phyloP scores from a whole-genome alignment of 1,140 invertebrate genomes.

The Harpegnathos saltator region DNA sequence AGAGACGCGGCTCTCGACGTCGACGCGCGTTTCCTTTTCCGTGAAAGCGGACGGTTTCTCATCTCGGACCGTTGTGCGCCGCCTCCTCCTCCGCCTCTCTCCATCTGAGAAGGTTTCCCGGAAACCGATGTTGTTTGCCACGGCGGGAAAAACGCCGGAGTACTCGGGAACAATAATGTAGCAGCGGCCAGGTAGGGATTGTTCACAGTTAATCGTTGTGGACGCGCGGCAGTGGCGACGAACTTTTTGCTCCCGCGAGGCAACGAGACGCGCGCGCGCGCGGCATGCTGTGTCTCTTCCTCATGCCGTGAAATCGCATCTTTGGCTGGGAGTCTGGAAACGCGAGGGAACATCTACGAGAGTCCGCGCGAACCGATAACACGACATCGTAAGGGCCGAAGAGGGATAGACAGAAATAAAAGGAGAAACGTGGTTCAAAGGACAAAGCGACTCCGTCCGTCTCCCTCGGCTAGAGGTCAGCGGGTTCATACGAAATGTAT shows the following conservation, averaged over 20 bases:
- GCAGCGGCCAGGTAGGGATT: constrained; percentile 35
- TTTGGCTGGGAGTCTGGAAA: not conserved
- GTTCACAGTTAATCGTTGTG: constrained; percentile 47
- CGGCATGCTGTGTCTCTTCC: not conserved
- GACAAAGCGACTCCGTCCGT: not conserved
- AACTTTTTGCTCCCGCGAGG: constrained; percentile 3
- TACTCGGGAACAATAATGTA: constrained; percentile 51
- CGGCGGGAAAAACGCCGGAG: constrained; percentile 29
- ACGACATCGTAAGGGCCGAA: no score
- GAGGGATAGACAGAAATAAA: no score
- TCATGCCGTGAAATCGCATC: not conserved
- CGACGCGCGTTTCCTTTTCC: constrained; percentile 46
- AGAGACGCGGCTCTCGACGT: constrained; percentile 8
- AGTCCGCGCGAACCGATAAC: no score
- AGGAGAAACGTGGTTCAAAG: not conserved
- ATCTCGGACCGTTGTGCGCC: constrained; percentile 13
- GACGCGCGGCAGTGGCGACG: constrained; percentile 5
- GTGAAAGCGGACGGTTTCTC: constrained; percentile 48
- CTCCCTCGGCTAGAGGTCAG: constrained; percentile 14
- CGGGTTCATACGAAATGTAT: constrained; percentile 34
- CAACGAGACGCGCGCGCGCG: constrained; percentile 22
- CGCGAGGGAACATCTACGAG: no score
- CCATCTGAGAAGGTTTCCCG: not conserved
- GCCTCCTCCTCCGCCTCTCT: not conserved
- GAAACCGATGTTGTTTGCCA: constrained; percentile 10